These are phyloP conservation scores for Allacma fusca DNA, from an alignment of 2,888 invertebrate species.

Conservation along the genomic window DNA sequence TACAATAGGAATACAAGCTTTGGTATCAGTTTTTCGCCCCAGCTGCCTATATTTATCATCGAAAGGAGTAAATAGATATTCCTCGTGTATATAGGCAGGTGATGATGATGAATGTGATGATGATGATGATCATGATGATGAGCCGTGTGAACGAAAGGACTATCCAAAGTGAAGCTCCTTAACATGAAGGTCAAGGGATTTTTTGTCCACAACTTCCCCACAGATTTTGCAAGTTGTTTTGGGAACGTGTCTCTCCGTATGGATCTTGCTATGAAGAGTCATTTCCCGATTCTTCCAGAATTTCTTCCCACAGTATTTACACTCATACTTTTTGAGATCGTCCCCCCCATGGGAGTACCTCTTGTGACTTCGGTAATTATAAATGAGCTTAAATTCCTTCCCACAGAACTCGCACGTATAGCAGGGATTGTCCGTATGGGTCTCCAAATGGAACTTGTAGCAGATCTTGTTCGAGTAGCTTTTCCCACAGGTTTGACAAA, in stretches of 20 bases:
- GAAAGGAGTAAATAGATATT: too few species aligned
- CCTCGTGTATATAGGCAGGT: too few species aligned
- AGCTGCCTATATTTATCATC: too few species aligned
- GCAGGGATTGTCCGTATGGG: slow-evolving; percentile 2
- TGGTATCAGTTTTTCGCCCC: too few species aligned
- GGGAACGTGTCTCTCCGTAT: neutral
- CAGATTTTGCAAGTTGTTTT: neutral
- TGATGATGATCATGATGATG: too few species aligned
- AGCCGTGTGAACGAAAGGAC: too few species aligned
- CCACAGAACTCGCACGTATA: slow-evolving; percentile 16
- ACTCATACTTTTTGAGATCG: neutral
- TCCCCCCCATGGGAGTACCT: slow-evolving; percentile 13
- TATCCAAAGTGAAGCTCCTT: neutral
- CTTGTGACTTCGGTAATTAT: slow-evolving; percentile 20
- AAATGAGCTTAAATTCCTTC: slow-evolving; percentile 22
- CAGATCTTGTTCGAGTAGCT: slow-evolving; percentile 18
- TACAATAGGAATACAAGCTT: too few species aligned
- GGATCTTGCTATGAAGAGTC: neutral
- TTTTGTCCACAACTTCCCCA: slow-evolving; percentile 10
- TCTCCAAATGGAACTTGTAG: slow-evolving; percentile 13
- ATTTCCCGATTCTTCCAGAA: slow-evolving; percentile 12
- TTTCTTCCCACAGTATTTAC: neutral
- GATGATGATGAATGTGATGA: too few species aligned
- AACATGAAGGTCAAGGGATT: neutral
- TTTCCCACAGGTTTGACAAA: slow-evolving; percentile 10